A percentile compares a stretch with the other conserved stretches of the same genome.
Evolutionary conservation across 2,797 vertebrate genomes (phyloP).

Genomic region (Chrosomus eos): DNA sequence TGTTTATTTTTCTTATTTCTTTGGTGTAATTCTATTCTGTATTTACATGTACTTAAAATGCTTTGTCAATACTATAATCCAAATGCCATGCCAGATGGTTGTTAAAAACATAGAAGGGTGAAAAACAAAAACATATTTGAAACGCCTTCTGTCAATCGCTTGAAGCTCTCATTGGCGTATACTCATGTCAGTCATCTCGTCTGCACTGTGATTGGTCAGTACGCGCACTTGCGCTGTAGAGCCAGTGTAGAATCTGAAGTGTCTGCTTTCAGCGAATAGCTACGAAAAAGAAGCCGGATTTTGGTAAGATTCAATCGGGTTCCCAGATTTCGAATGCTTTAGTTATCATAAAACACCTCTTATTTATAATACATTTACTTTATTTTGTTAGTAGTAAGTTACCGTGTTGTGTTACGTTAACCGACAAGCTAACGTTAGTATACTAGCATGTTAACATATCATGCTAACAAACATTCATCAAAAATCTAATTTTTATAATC

Average conservation of each 20-base stretch:
- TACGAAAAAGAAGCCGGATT: background rate
- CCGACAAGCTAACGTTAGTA: too few species aligned
- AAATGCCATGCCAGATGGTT: too few species aligned
- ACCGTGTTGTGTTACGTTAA: background rate
- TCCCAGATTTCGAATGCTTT: background rate
- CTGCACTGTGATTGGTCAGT: slow-evolving; percentile 38
- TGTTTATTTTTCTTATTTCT: too few species aligned
- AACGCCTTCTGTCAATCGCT: background rate
- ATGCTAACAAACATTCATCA: slow-evolving; percentile 3
- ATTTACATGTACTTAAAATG: too few species aligned
- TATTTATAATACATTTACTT: background rate
- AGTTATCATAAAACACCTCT: background rate
- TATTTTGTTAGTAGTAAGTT: background rate
- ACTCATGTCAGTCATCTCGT: slow-evolving; percentile 6
- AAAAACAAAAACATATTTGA: background rate
- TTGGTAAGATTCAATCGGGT: slow-evolving; percentile 25
- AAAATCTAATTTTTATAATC: background rate
- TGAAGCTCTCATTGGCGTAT: slow-evolving; percentile 14
- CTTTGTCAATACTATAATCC: too few species aligned
- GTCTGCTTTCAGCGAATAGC: background rate
- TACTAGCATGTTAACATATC: slow-evolving; percentile 19
- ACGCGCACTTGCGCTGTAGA: background rate
- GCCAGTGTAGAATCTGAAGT: background rate
- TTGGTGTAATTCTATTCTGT: too few species aligned
- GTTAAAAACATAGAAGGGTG: background rate